Evolutionary conservation across 2,888 invertebrate species (phyloP), one percentile per base, ranked within the genome.

Genomic region (Ischnura elegans): DNA sequence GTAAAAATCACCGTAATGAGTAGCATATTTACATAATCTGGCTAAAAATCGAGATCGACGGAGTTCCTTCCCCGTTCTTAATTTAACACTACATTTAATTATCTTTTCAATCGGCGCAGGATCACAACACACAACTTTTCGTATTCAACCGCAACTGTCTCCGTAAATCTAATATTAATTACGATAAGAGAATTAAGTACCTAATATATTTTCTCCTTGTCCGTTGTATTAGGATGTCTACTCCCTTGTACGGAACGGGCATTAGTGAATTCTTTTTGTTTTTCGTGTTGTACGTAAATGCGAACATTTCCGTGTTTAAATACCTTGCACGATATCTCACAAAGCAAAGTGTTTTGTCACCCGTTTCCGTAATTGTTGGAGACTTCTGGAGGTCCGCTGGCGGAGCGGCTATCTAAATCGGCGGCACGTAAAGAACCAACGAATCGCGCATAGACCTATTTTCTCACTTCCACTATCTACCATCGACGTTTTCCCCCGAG

Each of bases 381-480:
- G 76, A 76, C 76, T 76, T 76, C 76, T 76, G 36, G 29, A 36
- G 36, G 36, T 76, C 25, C 25, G 5, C 76, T 76, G 76, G 76
- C 36, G 29, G 13, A 36, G 76, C 76, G 13, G 76, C 36, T 76
- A 76, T 76, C 76, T 76, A 36, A 76, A 76, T 76, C 76, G 36
- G 76, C 76, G 29, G 36, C 76, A 36, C 76, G 76, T 76, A 36
- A 76, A 36, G 76, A 76, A 10, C 76, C 76, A 29, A 76, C 76
- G 25, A 76, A 76, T 76, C 76, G 76, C 76, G 36, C 29, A 36
- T 1, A 76, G 76, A 16, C 76, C 76, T 76, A 76, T 19, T 61
- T 90, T 61, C 61, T 90, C 86, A 46, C 46, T 46, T 61, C 90
- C 42, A 76, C 55, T 90, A 90, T 90, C 90, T 90, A 43, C 61